Evolutionary conservation across 2,113 vertebrate species (phyloP).

Genomic region (Natator depressus): DNA sequence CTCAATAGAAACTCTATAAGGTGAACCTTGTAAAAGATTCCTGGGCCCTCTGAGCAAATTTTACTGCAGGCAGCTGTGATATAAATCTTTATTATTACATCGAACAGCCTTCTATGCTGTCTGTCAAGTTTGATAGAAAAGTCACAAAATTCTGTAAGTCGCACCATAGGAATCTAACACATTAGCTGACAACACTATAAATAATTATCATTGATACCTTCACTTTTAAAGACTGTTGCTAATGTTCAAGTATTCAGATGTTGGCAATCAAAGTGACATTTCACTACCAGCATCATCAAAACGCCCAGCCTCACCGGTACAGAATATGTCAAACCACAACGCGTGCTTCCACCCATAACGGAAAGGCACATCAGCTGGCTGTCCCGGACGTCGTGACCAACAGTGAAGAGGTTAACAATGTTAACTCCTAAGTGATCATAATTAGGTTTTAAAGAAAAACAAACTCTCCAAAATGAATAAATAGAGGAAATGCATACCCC

Average conservation of each 20-base stretch:
- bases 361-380: neutral
- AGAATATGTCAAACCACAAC: neutral
- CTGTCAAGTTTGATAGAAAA: neutral
- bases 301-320: neutral
- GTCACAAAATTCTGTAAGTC: neutral
- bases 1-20: neutral
- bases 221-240: neutral
- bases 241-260: neutral
- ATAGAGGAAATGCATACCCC: neutral
- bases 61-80: neutral
- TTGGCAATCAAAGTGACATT: neutral
- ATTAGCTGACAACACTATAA: neutral
- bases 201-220: neutral
- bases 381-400: neutral
- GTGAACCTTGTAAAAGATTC: neutral
- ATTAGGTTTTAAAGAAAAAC: neutral
- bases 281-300: neutral
- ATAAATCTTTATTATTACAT: neutral
- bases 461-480: neutral
- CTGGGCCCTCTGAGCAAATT: neutral
- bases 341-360: neutral
- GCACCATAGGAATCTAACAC: neutral
- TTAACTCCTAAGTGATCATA: neutral
- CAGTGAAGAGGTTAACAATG: neutral
- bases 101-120: rapidly evolving